Conservation (phyloP, 2,113 vertebrate species). For the Choloepus hoffmanni region DNA sequence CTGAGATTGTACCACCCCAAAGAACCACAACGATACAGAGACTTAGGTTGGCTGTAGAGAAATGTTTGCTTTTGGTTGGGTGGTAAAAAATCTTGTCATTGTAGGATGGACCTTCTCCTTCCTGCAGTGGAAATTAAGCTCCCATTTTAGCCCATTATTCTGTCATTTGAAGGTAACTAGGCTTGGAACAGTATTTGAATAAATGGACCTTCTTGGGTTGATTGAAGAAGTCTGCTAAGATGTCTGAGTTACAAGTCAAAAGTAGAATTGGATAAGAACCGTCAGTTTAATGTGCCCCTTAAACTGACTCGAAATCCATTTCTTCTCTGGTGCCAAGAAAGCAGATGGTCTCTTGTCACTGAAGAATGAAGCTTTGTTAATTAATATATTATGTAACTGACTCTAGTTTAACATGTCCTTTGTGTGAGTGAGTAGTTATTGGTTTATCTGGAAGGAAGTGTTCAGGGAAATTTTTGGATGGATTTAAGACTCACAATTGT, state of each 20-base stretch:
- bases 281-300: slow-evolving; percentile 46
- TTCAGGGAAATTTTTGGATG: slow-evolving; percentile 67
- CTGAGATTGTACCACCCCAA: neutral
- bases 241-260: slow-evolving; percentile 13
- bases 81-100: neutral
- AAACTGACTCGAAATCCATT: slow-evolving; percentile 44
- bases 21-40: neutral
- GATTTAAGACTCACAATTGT: neutral
- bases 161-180: neutral
- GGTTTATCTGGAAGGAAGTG: slow-evolving; percentile 73
- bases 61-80: neutral
- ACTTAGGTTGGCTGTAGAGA: neutral
- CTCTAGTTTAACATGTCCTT: slow-evolving; percentile 72
- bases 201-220: accelerated
- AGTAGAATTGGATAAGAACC: neutral
- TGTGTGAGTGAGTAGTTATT: slow-evolving; percentile 71
- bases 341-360: slow-evolving; percentile 83
- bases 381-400: slow-evolving; percentile 81
- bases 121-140: neutral
- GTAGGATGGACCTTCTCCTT: neutral
- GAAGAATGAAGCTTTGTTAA: slow-evolving; percentile 80
- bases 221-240: neutral
- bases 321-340: slow-evolving; percentile 67
- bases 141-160: neutral
- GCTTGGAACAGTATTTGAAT: neutral